These are phyloP conservation scores for Pachycephus smyrnensis DNA, from an alignment of 2,888 invertebrate genomes.

Conservation along the genomic window DNA sequence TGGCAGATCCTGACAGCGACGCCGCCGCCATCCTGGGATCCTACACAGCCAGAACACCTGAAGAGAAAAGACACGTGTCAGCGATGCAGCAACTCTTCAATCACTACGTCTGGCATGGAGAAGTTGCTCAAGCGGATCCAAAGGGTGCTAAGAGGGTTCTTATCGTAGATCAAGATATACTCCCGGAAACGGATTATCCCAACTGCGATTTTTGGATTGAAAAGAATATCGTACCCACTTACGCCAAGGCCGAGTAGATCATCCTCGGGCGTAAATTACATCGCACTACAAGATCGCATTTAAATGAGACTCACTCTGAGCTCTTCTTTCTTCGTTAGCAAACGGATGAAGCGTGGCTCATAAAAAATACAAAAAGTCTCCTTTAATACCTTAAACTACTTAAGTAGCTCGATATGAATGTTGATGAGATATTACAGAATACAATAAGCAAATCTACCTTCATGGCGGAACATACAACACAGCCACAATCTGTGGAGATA, in stretches of 20 bases:
- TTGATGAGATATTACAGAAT: constrained; percentile 13
- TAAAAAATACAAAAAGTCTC: constrained; percentile 10
- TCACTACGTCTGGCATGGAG: constrained; percentile 84
- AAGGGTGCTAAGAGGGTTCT: constrained; percentile 70
- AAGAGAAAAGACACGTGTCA: constrained; percentile 80
- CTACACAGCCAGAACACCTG: constrained; percentile 78
- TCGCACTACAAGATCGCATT: constrained; percentile 9
- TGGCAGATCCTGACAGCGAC: constrained; percentile 77
- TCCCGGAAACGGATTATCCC: constrained; percentile 75
- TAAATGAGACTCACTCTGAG: constrained; percentile 6
- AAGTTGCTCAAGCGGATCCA: constrained; percentile 73
- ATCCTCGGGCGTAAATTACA: constrained; percentile 3
- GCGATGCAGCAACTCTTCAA: constrained; percentile 88
- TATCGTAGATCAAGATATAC: constrained; percentile 78
- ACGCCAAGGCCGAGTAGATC: constrained; percentile 80
- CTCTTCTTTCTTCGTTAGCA: not conserved
- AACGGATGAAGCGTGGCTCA: not conserved
- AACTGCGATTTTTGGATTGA: constrained; percentile 84
- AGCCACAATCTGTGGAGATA: not conserved
- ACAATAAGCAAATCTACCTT: constrained; percentile 11
- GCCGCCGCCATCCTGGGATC: constrained; percentile 83
- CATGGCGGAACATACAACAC: not conserved
- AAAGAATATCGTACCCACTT: constrained; percentile 80
- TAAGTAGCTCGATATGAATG: constrained; percentile 19
- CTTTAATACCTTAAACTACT: constrained; percentile 19